Base-by-base conservation (phyloP, 2,888 invertebrate genomes). In the Nasonovia ribisnigri region DNA sequence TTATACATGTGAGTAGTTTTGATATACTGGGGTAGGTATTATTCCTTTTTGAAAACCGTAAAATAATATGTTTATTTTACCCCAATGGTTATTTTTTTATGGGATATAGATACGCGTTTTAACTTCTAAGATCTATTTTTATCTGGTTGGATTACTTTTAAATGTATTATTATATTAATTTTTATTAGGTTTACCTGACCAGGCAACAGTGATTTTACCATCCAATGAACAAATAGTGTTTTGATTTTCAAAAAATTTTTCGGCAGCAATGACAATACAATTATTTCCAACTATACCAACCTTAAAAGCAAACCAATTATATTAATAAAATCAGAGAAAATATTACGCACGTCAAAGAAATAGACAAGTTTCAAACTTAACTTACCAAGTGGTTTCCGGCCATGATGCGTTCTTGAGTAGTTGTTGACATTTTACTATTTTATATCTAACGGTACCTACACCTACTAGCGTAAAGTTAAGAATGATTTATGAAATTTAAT, bases 201-300 rank as follows among this genome's bases (percentile, higher is more conserved):
- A 93, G 13, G 84, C 93, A n/a, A 93, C 84, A 6, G 93, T 89
- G 54, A 93, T 57, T 84, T 93, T 89, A 26, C 89, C 93, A 84
- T 93, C 48, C 26, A 93, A 20, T 20, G 93, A 88, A 86, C 90
- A 90, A 29, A 90, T 36, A 3, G 86, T 46, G 4, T 90, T 84
- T 36, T 93, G 84, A 29, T 29, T 46, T 36, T 26, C 1, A 36
- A 86, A 8, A 24, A 2, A 84, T 84, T 93, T 93, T 90, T 93
- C 93, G 16, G 90, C 90, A 42, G 93, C 90, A 13, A 93, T 93
- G 3, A 93, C 93, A 5, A 93, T 60, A 36, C 93, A 93, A 90
- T 90, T 90, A 42, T 48, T 93, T 42, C 93, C 93, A 10, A 90
- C 86, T 20, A 93, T 84, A 13, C 93, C 90, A 0, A 93, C 86